phyloP scores from a whole-genome alignment of 2,113 vertebrate genomes.

The Phoxinus phoxinus region DNA sequence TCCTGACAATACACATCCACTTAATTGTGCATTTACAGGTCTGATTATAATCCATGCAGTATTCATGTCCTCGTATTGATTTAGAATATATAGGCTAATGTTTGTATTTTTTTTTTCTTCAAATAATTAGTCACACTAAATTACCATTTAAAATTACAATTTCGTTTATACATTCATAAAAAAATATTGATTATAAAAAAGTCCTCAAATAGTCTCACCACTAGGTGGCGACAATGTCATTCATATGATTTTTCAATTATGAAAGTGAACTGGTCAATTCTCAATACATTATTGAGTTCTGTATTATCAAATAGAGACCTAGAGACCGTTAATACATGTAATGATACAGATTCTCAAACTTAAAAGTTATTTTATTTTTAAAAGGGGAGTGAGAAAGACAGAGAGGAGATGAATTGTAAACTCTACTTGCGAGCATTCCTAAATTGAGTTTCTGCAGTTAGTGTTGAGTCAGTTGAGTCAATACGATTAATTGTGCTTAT shows the following conservation, averaged over 20 bases:
- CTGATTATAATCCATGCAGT: not conserved
- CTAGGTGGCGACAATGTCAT: conserved; percentile 67
- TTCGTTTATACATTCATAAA: not conserved
- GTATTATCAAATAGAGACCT: not conserved
- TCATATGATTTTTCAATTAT: not conserved
- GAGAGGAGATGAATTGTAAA: not conserved
- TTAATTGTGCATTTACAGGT: not conserved
- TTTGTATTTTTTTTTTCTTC: too few species aligned
- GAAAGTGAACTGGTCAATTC: not conserved
- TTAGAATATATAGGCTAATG: not conserved
- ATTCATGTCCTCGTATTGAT: not conserved
- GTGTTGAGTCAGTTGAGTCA: not conserved
- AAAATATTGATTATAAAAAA: not conserved
- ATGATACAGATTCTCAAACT: not conserved
- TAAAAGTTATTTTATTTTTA: not conserved
- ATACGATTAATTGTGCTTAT: not conserved
- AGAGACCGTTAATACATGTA: not conserved
- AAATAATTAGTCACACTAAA: too few species aligned
- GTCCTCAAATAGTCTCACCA: conserved; percentile 49
- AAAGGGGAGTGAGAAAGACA: not conserved
- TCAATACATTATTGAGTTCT: not conserved
- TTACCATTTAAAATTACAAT: not conserved
- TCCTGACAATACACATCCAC: not conserved
- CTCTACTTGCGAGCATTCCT: not conserved
- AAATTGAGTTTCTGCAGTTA: not conserved